Conservation (phyloP, 2,113 vertebrate genomes). For the Chaetorhynchus papuensis region DNA sequence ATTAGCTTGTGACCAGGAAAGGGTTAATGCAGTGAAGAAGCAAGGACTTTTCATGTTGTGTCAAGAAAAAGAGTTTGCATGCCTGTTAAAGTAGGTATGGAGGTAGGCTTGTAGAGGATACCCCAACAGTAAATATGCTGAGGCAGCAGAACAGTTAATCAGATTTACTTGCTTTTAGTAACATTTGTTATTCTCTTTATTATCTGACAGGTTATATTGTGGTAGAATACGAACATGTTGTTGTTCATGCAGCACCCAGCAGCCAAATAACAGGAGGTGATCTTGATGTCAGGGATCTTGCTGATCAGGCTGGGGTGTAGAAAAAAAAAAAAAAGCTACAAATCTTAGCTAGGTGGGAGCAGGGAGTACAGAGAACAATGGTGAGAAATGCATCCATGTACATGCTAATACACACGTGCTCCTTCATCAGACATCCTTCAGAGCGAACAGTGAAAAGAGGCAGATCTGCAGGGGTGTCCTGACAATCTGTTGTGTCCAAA, state of each 20-base stretch:
- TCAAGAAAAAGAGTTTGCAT: background rate
- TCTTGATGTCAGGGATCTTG: background rate
- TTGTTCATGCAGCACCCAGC: background rate
- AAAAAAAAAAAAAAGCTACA: background rate
- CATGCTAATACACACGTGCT: fast-evolving
- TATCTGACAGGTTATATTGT: background rate
- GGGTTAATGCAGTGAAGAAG: background rate
- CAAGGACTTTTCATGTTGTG: background rate
- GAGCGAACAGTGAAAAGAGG: background rate
- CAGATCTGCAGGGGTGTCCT: background rate
- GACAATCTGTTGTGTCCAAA: background rate
- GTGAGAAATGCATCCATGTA: background rate
- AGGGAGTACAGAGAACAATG: background rate
- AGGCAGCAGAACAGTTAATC: background rate
- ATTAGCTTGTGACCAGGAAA: background rate
- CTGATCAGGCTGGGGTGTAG: background rate
- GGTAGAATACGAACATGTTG: background rate
- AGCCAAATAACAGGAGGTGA: background rate
- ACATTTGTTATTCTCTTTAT: background rate
- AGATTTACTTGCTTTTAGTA: background rate
- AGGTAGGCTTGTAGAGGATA: background rate
- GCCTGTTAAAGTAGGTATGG: background rate
- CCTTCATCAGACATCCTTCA: background rate
- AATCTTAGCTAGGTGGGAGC: background rate
- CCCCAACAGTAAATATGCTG: background rate